These are phyloP conservation scores for Volucella bombylans DNA, from an alignment of 2,888 invertebrate genomes.

Conservation along the genomic window DNA sequence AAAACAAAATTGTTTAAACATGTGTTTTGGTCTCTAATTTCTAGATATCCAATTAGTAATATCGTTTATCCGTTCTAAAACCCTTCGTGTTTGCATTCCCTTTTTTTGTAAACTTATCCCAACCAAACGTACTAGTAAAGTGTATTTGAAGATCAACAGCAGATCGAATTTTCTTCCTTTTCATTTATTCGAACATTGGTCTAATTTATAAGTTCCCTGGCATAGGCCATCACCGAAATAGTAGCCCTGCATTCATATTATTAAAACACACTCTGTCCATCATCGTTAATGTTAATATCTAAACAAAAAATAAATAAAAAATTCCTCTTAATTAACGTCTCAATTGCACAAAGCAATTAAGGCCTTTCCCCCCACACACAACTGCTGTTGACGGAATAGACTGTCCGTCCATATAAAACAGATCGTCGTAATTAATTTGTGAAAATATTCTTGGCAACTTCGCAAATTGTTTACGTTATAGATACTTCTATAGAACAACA, in stretches of 20 bases:
- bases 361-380: conserved; percentile 7
- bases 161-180: not conserved
- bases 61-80: too few species aligned
- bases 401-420: not conserved
- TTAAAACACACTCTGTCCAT: conserved; percentile 35
- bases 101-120: too few species aligned
- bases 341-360: conserved; percentile 63
- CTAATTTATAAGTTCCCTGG: not conserved
- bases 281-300: conserved; percentile 44
- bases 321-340: conserved; percentile 56
- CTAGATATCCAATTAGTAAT: too few species aligned
- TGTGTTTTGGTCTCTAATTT: too few species aligned
- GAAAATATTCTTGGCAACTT: conserved; percentile 47
- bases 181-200: not conserved
- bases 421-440: conserved; percentile 42
- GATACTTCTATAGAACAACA: not conserved
- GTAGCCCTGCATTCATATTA: not conserved
- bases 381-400: not conserved
- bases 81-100: too few species aligned
- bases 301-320: conserved; percentile 8
- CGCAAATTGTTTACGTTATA: conserved; percentile 22
- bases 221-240: conserved; percentile 16
- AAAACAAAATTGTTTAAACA: too few species aligned
- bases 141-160: not conserved
- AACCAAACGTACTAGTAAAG: too few species aligned